A percentile compares a stretch with the other conserved stretches of the same genome.
Evolutionary conservation across 2,113 vertebrate genomes (phyloP).

Genomic region (Eclectus roratus): DNA sequence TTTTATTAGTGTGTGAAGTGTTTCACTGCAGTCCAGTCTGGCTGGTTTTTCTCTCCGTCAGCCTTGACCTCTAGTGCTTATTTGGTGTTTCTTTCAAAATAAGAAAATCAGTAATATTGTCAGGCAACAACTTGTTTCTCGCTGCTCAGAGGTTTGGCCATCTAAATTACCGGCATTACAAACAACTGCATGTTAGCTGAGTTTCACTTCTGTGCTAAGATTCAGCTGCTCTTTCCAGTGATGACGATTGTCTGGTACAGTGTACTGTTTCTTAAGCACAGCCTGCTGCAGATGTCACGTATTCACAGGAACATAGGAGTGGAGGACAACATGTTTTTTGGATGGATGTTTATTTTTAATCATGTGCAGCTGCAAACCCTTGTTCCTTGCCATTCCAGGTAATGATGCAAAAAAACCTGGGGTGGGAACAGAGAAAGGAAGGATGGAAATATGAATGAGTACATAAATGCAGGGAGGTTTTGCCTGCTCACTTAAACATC

Average conservation of each 20-base stretch:
- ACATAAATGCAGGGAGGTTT: not conserved
- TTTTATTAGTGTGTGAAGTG: not conserved
- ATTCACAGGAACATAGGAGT: not conserved
- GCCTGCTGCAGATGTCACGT: not conserved
- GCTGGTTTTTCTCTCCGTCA: not conserved
- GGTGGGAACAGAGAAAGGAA: no score
- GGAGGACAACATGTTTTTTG: not conserved
- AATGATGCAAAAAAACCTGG: fast-evolving
- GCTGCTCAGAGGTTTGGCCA: not conserved
- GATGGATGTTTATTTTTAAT: not conserved
- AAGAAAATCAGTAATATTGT: not conserved
- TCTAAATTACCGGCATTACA: not conserved
- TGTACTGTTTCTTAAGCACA: not conserved
- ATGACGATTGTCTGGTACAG: no score
- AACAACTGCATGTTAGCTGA: fast-evolving
- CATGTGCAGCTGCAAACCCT: not conserved
- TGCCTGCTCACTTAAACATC: fast-evolving
- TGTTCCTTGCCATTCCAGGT: not conserved
- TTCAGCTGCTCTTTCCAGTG: not conserved
- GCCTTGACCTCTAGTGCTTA: not conserved
- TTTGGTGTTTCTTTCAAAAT: not conserved
- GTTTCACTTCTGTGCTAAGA: not conserved
- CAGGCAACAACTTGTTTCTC: not conserved
- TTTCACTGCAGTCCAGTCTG: not conserved
- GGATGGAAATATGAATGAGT: not conserved